phyloP scores from a whole-genome alignment of 2,113 vertebrate species.

The Nyctereutes procyonoides region DNA sequence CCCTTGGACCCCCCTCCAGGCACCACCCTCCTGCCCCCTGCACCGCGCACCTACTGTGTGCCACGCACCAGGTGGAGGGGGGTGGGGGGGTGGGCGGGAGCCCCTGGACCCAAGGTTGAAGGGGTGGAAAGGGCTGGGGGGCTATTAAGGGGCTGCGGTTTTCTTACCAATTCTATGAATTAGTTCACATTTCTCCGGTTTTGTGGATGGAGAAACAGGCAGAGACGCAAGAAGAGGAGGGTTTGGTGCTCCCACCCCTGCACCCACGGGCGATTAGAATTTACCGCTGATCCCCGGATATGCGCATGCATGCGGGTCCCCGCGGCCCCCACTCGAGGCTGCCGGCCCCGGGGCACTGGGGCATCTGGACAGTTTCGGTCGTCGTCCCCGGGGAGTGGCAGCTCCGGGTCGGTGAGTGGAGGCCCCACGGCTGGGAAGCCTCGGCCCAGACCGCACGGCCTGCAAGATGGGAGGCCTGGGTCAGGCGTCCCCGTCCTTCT shows the following conservation, averaged over 20 bases:
- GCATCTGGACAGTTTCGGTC: background rate
- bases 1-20: too few species aligned
- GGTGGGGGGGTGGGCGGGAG: too few species aligned
- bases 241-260: accelerated
- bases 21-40: too few species aligned
- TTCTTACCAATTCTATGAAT: too few species aligned
- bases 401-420: accelerated
- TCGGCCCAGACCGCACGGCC: too few species aligned
- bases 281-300: too few species aligned
- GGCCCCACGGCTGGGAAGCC: background rate
- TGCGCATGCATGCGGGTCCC: accelerated
- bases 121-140: accelerated
- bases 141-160: accelerated
- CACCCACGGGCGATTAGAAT: background rate
- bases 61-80: accelerated
- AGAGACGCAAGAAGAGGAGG: too few species aligned
- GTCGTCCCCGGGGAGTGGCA: background rate
- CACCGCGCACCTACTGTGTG: accelerated
- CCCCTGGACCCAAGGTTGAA: background rate
- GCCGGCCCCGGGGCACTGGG: background rate
- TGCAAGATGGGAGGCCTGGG: background rate
- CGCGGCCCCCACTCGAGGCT: too few species aligned
- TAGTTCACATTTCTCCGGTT: too few species aligned
- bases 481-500: accelerated
- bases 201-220: background rate